Base-by-base conservation (phyloP, 2,888 invertebrate genomes). In the Aricia artaxerxes region DNA sequence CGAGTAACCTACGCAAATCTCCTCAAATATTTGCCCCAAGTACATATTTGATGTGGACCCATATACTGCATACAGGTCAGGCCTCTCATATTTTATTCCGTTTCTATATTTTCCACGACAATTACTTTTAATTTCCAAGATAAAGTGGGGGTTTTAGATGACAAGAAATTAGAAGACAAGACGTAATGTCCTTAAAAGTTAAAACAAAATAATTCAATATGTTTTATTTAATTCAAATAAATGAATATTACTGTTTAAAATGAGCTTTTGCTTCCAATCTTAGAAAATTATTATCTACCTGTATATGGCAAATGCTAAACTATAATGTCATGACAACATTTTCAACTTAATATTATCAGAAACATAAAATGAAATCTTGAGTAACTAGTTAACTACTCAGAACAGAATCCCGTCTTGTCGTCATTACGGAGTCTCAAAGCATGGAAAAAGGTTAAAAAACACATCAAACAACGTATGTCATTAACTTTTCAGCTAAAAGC, bases 401-500 rank as follows among this genome's bases (percentile, higher is more conserved):
- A 61, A 61, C 69, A 38, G 5, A 69, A 16, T 35, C 6, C 69
- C 4, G 69, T 69, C 69, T 69, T 69, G 35, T 38, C 13, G 79
- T 80, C 82, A 82, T 81, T 82, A 83, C 81, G 80, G 82, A 82
- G 77, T 76, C 82, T 88, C 87, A 86, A 86, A 84, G 88, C 89
- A 88, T 88, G 88, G 83, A 88, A 90, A 89, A 90, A 87, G 86
- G 87, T 87, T 88, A 87, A 88, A 89, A 90, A 88, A 87, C 87
- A 82, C 81, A 83, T 82, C 82, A 82, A 80, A 81, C 80, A 81
- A 79, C 80, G 80, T 69, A 81, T 80, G 82, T 81, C 88, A 88
- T 91, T 89, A 91, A 91, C 89, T 84, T 88, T 91, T 91, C 89
- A 90, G 85, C 86, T 86, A 85, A 88, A 86, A 84, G 88, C 87